Base-by-base conservation (phyloP, 2,888 invertebrate species). In the Parasteatoda lunata region DNA sequence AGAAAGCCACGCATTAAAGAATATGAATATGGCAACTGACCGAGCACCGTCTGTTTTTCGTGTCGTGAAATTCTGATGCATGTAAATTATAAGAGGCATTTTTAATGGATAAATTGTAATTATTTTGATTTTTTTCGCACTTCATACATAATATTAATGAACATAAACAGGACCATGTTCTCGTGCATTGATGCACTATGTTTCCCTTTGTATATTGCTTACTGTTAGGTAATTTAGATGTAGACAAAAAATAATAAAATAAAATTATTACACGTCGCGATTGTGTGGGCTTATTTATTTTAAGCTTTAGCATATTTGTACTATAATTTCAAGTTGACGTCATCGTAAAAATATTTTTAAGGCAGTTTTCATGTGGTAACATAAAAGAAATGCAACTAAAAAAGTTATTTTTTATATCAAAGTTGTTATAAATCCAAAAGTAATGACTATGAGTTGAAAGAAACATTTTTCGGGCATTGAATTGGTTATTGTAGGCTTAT, bases 201-300 rank as follows among this genome's bases (percentile, higher is more conserved):
- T 80, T 77, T 72, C 80, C 80, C 80, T 86, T 85, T 84, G 77
- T 83, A 83, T 83, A 80, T 85, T 80, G 85, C 80, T 86, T 86
- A 76, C 64, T 86, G 77, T 72, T 86, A 86, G 85, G 71, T 49
- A 80, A 70, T 86, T 86, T 59, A 86, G 80, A 80, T 71, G 49
- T 80, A 81, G 76, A 65, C 45, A 80, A 69, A 78, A 76, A 30
- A 30, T 30, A 30, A 30, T 30, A 30, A 30, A 79, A 75, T 71
- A 80, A 80, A 86, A 86, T 66, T 80, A 77, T 86, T 86, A 79
- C 76, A 85, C 69, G 71, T 70, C 75, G 77, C 73, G 54, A 59
- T 69, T 69, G 11, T 30, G 13, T 4, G 7, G 69, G 45, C 13
- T 30, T 69, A 13, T 3, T 30, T 69, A 8, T 68, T 68, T 6